A percentile compares a stretch with the other conserved stretches of the same genome.
Evolutionary conservation across 2,888 invertebrate genomes (phyloP).

Genomic region (Graphium colonna): DNA sequence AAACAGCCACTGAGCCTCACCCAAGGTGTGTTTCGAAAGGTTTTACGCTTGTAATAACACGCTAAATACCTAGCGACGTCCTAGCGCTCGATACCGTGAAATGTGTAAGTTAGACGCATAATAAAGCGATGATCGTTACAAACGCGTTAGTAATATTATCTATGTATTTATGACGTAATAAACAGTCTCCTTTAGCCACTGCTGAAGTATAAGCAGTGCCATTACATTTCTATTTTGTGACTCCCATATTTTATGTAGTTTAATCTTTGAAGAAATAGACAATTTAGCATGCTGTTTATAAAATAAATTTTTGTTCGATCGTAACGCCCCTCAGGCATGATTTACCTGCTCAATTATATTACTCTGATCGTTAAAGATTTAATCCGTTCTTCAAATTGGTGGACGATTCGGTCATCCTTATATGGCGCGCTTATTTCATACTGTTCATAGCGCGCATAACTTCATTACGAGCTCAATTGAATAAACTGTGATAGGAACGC

Average conservation of each 20-base stretch:
- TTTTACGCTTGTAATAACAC: background rate
- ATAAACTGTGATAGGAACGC: slow-evolving; percentile 78
- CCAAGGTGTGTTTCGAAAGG: slow-evolving; percentile 7
- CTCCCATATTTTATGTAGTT: no score
- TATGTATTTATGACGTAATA: slow-evolving; percentile 15
- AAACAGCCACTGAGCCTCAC: slow-evolving; percentile 9
- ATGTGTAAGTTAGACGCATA: slow-evolving; percentile 2
- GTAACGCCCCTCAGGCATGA: no score
- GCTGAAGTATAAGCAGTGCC: no score
- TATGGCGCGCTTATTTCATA: slow-evolving; percentile 50
- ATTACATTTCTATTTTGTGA: no score
- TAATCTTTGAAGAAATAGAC: no score
- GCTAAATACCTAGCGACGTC: background rate
- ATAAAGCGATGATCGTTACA: slow-evolving; percentile 15
- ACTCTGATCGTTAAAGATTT: no score
- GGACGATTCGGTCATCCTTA: slow-evolving; percentile 42
- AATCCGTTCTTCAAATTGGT: slow-evolving; percentile 23
- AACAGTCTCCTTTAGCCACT: no score
- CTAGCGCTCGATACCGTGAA: background rate
- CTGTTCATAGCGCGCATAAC: slow-evolving; percentile 70
- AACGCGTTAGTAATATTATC: slow-evolving; percentile 11
- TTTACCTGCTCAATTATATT: no score
- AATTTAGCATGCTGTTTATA: no score
- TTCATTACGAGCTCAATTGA: slow-evolving; percentile 79
- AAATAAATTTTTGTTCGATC: no score